Evolutionary conservation across 2,113 vertebrate species (phyloP).

Genomic region (Apteryx owenii): DNA sequence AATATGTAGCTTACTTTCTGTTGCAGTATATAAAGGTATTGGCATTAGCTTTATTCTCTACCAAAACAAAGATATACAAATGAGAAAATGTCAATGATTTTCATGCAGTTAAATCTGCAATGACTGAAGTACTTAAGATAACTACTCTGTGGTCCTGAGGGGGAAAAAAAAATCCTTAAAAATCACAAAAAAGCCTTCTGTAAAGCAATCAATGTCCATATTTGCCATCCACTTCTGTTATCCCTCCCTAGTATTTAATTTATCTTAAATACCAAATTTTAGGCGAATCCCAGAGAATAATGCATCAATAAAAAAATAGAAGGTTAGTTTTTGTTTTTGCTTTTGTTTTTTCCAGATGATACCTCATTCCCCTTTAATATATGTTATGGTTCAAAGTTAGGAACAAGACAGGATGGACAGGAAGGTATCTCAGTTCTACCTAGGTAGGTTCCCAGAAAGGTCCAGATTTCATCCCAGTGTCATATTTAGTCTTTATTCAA

Average conservation of each 20-base stretch:
- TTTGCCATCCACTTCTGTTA: not conserved
- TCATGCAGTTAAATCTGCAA: not conserved
- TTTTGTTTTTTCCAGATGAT: no score
- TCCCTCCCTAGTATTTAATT: not conserved
- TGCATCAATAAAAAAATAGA: no score
- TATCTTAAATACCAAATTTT: not conserved
- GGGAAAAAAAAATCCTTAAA: not conserved
- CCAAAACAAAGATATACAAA: not conserved
- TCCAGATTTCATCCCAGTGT: not conserved
- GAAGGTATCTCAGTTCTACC: no score
- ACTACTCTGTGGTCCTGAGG: not conserved
- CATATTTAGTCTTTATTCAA: not conserved
- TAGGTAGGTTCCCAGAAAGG: not conserved
- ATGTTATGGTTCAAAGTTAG: no score
- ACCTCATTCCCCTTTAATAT: no score
- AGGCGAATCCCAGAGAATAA: not conserved
- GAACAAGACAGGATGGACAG: no score
- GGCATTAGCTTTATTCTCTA: not conserved
- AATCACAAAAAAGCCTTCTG: not conserved
- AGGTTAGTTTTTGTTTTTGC: no score
- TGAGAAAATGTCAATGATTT: not conserved
- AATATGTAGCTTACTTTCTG: not conserved
- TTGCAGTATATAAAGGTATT: not conserved
- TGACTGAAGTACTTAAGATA: not conserved
- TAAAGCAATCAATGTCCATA: not conserved